A percentile compares a stretch with the other conserved stretches of the same genome.
phyloP scores from a whole-genome alignment of 2,113 vertebrate species.

The Todiramphus saurophagus region DNA sequence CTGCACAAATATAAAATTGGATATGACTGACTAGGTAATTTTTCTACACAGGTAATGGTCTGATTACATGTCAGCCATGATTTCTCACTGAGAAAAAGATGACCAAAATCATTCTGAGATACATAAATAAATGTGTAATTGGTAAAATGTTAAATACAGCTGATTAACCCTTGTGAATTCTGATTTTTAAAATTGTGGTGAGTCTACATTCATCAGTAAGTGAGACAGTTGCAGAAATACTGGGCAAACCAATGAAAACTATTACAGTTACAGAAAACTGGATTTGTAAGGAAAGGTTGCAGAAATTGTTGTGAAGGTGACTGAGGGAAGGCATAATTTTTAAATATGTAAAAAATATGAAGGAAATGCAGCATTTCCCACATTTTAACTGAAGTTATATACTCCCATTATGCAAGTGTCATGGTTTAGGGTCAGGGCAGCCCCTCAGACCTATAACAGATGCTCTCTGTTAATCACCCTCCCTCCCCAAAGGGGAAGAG shows the following conservation, averaged over 20 bases:
- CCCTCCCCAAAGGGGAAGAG: too few species aligned
- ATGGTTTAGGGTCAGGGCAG: too few species aligned
- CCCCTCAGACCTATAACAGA: too few species aligned
- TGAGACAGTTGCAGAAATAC: neutral
- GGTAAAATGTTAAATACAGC: neutral
- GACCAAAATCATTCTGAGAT: neutral
- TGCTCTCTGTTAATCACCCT: too few species aligned
- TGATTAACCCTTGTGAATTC: neutral
- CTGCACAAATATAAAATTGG: neutral
- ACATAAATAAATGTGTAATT: neutral
- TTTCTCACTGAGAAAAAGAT: neutral
- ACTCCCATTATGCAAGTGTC: neutral
- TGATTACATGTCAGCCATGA: neutral
- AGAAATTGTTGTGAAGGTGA: neutral
- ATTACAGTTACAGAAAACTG: neutral
- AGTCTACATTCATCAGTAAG: neutral
- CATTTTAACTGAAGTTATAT: neutral
- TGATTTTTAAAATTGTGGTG: neutral
- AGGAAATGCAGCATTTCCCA: neutral
- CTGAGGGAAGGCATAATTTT: neutral
- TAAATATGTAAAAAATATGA: neutral
- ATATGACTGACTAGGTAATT: neutral
- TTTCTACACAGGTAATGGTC: neutral
- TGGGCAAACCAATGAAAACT: neutral
- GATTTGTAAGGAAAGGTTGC: neutral